phyloP scores from a whole-genome alignment of 2,797 vertebrate species.

The Falco rusticolus region DNA sequence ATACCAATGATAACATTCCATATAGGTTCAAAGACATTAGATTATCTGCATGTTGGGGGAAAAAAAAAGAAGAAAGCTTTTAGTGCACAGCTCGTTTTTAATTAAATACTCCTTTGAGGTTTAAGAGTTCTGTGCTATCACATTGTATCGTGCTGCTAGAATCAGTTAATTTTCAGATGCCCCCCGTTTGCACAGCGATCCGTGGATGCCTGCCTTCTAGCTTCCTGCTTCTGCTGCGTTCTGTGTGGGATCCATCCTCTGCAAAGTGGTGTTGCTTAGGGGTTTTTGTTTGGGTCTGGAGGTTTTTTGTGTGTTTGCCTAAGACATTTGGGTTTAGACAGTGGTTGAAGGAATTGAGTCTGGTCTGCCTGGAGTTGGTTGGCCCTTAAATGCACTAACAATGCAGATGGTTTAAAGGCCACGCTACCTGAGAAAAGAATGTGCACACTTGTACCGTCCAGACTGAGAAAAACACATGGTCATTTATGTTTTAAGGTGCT shows the following conservation, averaged over 20 bases:
- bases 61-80: neutral
- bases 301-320: neutral
- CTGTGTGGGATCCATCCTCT: neutral
- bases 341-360: neutral
- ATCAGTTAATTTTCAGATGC: neutral
- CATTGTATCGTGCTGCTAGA: neutral
- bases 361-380: neutral
- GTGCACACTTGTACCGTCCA: neutral
- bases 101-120: neutral
- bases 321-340: neutral
- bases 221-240: neutral
- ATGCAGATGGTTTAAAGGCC: neutral
- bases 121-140: rapidly evolving
- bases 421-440: neutral
- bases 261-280: rapidly evolving
- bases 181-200: rapidly evolving
- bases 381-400: neutral
- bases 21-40: neutral
- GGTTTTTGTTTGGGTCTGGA: neutral
- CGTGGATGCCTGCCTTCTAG: neutral
- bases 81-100: neutral
- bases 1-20: neutral
- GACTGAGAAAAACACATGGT: neutral
- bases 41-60: neutral
- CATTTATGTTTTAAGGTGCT: neutral